Conservation (phyloP, 2,797 vertebrate species). For the Danio jaintianensis region DNA sequence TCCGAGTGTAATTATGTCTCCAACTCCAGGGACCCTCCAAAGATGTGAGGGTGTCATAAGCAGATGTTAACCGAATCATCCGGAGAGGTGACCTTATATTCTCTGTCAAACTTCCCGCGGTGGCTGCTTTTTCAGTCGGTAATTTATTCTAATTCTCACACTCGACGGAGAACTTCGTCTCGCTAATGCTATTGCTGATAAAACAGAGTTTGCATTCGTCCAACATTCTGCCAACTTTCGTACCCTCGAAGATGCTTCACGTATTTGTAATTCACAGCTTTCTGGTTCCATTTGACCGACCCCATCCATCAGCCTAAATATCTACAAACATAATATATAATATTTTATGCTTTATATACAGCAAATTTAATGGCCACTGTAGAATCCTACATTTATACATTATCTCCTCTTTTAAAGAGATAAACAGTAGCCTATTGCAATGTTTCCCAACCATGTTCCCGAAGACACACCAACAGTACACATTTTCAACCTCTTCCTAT, state of each 20-base stretch:
- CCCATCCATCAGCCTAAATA: slow-evolving; percentile 13
- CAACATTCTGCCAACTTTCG: slow-evolving; percentile 23
- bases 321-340: no score
- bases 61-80: slow-evolving; percentile 46
- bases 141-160: slow-evolving; percentile 14
- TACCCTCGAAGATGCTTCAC: neutral
- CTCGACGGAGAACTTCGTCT: slow-evolving; percentile 3
- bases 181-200: neutral
- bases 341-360: no score
- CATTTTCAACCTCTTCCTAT: no score
- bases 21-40: slow-evolving; percentile 35
- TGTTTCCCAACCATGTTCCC: no score
- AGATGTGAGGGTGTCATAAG: slow-evolving; percentile 39
- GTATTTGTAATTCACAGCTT: slow-evolving; percentile 11
- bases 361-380: no score
- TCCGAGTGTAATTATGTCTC: slow-evolving; percentile 18
- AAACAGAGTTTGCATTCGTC: slow-evolving; percentile 22
- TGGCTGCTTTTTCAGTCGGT: slow-evolving; percentile 2
- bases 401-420: no score
- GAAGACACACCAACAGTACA: no score
- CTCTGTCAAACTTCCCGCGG: slow-evolving; percentile 35
- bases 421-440: neutral
- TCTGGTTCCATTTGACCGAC: slow-evolving; percentile 30
- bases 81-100: slow-evolving; percentile 49
- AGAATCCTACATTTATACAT: no score